Conservation (phyloP, 2,113 vertebrate genomes). For the Solea senegalensis region DNA sequence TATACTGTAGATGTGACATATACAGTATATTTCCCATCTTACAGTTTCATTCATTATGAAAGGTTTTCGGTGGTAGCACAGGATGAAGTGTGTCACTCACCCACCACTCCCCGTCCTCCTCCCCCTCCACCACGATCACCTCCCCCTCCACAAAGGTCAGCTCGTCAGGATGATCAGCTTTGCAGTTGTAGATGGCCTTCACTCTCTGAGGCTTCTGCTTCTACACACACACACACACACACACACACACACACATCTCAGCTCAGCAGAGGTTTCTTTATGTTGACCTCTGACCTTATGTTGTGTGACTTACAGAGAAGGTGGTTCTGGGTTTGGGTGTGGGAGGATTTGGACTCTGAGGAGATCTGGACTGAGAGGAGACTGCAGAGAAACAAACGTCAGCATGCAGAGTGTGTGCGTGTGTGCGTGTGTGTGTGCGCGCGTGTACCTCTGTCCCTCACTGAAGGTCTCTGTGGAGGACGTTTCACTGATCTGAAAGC, state of each 20-base stretch:
- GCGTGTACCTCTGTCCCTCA: constrained; percentile 74
- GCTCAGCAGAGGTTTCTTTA: not conserved
- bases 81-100: constrained; percentile 81
- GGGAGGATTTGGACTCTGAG: constrained; percentile 80
- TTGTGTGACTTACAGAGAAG: constrained; percentile 81
- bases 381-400: constrained; percentile 26
- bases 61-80: no score
- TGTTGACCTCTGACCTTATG: constrained; percentile 12
- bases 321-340: constrained; percentile 90
- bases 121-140: constrained; percentile 92
- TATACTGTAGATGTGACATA: no score
- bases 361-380: constrained; percentile 46
- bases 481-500: constrained; percentile 77
- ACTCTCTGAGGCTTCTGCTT: constrained; percentile 89
- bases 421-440: not conserved
- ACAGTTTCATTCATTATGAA: no score
- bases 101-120: constrained; percentile 98
- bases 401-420: not conserved
- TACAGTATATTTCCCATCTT: no score
- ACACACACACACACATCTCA: constrained; percentile 1
- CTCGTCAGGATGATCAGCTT: constrained; percentile 93
- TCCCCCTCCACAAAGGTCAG: constrained; percentile 93
- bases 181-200: constrained; percentile 93
- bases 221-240: constrained; percentile 64
- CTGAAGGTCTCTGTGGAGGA: constrained; percentile 74